Percentiles rank a stretch among this genome's conserved stretches.
Evolutionary conservation across 53 echinoderm and acorn worm species (phyloP).

Genomic region (Antedon mediterranea): DNA sequence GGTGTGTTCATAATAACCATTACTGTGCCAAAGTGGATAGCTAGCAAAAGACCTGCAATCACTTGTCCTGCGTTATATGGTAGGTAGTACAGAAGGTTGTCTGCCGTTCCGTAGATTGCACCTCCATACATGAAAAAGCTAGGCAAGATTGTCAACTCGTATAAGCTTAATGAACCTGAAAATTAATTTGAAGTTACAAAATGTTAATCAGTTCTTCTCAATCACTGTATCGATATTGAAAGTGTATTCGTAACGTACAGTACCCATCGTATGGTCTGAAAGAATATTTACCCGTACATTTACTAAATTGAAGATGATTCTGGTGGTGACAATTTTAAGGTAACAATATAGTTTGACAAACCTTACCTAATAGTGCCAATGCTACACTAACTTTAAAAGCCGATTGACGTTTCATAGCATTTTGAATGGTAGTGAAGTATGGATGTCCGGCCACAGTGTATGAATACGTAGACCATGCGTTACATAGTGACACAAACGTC

Average conservation of each 20-base stretch:
- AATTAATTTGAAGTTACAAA: background rate
- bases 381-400: background rate
- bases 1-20: background rate
- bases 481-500: background rate
- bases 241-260: too few relatives aligned
- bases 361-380: background rate
- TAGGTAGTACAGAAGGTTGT: background rate
- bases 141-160: background rate
- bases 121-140: background rate
- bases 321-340: too few relatives aligned
- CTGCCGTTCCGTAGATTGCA: background rate
- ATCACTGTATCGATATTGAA: too few relatives aligned
- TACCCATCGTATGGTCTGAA: too few relatives aligned
- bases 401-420: background rate
- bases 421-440: background rate
- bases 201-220: too few relatives aligned
- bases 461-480: background rate
- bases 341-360: too few relatives aligned
- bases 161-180: background rate
- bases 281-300: too few relatives aligned
- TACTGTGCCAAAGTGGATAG: background rate
- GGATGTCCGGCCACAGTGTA: background rate
- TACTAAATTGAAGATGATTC: too few relatives aligned
- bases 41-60: background rate
- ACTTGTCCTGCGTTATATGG: background rate